Evolutionary conservation across 2,797 vertebrate genomes (phyloP).

Genomic region (Heliangelus exortis): DNA sequence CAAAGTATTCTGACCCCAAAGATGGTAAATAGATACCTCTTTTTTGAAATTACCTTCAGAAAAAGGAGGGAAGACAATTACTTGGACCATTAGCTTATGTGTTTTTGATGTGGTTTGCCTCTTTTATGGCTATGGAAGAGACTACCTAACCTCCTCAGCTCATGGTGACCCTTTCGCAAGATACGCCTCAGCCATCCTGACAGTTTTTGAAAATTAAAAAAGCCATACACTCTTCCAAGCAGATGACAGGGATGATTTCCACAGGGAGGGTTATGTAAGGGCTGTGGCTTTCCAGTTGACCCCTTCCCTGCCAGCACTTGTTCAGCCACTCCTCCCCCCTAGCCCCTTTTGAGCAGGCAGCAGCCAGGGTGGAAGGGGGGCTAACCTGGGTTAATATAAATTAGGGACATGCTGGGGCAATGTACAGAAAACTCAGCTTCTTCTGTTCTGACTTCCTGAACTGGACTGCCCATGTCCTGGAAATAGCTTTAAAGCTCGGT

Average conservation of each 20-base stretch:
- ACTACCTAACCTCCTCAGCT: not conserved
- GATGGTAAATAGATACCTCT: not conserved
- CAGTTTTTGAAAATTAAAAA: not conserved
- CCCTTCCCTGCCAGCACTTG: not conserved
- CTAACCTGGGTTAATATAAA: not conserved
- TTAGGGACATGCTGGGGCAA: not conserved
- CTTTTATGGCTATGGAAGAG: not conserved
- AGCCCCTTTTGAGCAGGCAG: fast-evolving
- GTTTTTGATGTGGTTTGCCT: not conserved
- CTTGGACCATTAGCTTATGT: not conserved
- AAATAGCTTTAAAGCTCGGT: not conserved
- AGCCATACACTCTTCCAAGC: not conserved
- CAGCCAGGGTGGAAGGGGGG: not conserved
- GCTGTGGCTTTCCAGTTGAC: not conserved
- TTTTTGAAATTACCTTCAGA: not conserved
- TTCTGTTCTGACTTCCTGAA: not conserved
- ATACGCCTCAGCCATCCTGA: not conserved
- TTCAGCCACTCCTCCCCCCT: not conserved
- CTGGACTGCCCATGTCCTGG: not conserved
- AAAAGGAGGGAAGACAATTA: not conserved
- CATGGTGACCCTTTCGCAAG: not conserved
- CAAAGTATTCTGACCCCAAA: not conserved
- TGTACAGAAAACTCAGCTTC: not conserved
- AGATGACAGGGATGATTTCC: not conserved
- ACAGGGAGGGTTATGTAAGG: fast-evolving